Evolutionary conservation across 2,888 invertebrate genomes (phyloP), one percentile per base, ranked within the genome.

Genomic region (Helleia helle): DNA sequence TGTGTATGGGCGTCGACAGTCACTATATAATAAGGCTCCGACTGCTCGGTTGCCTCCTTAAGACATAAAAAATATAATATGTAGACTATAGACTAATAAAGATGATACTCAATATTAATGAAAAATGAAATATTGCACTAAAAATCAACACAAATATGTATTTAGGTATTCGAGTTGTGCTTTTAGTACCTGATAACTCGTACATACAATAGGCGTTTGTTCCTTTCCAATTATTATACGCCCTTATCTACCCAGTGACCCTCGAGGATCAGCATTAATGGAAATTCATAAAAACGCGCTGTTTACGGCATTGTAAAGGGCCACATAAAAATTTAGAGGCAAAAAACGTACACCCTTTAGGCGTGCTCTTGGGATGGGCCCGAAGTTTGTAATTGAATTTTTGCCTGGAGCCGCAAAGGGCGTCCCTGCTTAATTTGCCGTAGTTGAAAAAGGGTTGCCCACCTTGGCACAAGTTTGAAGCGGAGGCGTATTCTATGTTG

Each of bases 301-400:
- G 66, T 81, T 81, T 79, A 80, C 79, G 75, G 65, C 77, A 73
- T 79, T 80, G 75, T 76, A 75, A 81, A 83, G 79, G 79, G 76
- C 62, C 66, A 58, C 73, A 77, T 79, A 79, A 83, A 83, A 81
- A 77, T 79, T 81, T 80, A 80, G 68, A 71, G 71, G 73, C 64
- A 72, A 73, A 77, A 71, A 76, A 61, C 59, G 56, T 59, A 62
- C 61, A 52, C 79, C 80, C 80, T 79, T 74, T 72, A 69, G 72
- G 70, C 64, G 59, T 61, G 65, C 81, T 79, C 81, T 66, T 80
- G 81, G 81, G 80, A 83, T 76, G 76, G 72, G 58, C 57, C 55
- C 63, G 69, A 80, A 81, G 77, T 84, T 79, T 66, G 80, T 83
- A 84, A 84, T 84, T 84, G 83, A 84, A 84, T 84, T 84, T 81